Percentiles rank a stretch among this genome's conserved stretches.
Conservation (phyloP, 2,113 vertebrate species). For the Leptocoma aspasia region DNA sequence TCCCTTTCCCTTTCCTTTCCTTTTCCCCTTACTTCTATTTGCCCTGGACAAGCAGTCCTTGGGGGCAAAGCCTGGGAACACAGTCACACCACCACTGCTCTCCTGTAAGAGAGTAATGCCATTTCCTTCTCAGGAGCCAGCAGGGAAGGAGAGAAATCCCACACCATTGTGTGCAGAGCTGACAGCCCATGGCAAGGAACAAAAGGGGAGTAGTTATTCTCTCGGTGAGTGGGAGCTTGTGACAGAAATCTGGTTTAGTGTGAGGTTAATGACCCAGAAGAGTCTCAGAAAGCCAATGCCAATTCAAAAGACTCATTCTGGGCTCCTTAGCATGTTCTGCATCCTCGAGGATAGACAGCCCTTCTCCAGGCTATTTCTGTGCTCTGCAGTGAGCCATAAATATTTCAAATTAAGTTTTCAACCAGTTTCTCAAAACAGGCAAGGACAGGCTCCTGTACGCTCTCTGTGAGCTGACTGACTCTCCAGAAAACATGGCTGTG, state of each 20-base stretch:
- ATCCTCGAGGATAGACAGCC: not conserved
- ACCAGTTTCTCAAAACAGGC: not conserved
- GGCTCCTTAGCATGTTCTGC: not conserved
- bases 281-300: not conserved
- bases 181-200: not conserved
- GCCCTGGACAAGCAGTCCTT: not conserved
- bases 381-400: slow-evolving; percentile 30
- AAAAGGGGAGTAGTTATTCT: not conserved
- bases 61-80: not conserved
- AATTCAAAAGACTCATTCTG: not conserved
- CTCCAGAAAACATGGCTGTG: slow-evolving; percentile 14
- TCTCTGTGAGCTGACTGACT: not conserved
- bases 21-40: not conserved
- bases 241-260: slow-evolving; percentile 35
- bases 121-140: rapidly evolving
- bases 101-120: not conserved
- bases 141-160: not conserved
- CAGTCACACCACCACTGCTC: not conserved
- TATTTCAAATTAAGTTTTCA: slow-evolving; percentile 46
- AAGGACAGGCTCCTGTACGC: not conserved
- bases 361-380: not conserved
- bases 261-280: slow-evolving; percentile 23
- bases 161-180: not conserved
- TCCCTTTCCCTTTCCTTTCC: not conserved
- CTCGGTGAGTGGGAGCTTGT: not conserved